Conservation (phyloP, 2,113 vertebrate species). For the Pelecanoides urinatrix region DNA sequence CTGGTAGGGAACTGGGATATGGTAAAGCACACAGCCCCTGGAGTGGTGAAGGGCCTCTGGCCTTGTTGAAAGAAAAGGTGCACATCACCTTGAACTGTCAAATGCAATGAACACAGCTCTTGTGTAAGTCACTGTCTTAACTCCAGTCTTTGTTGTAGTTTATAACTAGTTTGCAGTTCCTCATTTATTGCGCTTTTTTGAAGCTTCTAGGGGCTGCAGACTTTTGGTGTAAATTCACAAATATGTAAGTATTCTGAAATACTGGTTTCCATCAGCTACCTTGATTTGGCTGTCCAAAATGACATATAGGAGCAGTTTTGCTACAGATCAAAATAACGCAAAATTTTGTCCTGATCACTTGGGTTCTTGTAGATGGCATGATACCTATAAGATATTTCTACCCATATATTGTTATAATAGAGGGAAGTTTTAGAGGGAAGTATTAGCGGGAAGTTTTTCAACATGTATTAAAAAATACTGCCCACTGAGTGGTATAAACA, state of each 20-base stretch:
- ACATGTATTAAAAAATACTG: background rate
- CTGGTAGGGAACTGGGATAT: background rate
- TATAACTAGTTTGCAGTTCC: background rate
- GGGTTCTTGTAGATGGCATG: background rate
- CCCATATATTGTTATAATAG: background rate
- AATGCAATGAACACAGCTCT: background rate
- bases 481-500: background rate
- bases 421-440: background rate
- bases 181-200: background rate
- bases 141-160: background rate
- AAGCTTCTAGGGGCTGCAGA: background rate
- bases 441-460: background rate
- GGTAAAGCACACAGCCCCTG: background rate
- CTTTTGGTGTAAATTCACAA: background rate
- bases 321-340: background rate
- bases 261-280: background rate
- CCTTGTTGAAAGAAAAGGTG: background rate
- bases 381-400: background rate
- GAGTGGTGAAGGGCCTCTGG: background rate
- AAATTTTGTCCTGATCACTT: background rate
- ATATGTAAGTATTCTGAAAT: background rate
- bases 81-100: background rate
- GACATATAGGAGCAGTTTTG: background rate
- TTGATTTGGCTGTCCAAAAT: background rate
- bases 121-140: background rate